These are phyloP conservation scores for Itoplectis maculator DNA, from an alignment of 2,888 invertebrate species.

Conservation along the genomic window DNA sequence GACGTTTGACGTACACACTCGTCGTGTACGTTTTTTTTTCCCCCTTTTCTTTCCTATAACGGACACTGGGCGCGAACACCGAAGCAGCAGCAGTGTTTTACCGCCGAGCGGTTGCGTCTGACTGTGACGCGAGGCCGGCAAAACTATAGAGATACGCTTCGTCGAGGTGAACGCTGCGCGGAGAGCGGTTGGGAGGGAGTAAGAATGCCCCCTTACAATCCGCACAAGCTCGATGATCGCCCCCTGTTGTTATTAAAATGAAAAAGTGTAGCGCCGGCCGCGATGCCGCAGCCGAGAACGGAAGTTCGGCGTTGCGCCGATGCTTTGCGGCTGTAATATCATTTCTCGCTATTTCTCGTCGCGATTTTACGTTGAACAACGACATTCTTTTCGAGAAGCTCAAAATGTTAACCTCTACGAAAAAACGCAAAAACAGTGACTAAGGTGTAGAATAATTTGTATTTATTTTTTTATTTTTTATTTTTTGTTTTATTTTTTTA, in stretches of 20 bases:
- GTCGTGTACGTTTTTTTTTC: conserved; percentile 10
- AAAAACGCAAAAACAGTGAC: conserved; percentile 32
- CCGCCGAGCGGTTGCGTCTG: conserved; percentile 75
- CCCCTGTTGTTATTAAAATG: conserved; percentile 44
- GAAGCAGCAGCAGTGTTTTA: conserved; percentile 63
- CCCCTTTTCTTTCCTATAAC: conserved; percentile 33
- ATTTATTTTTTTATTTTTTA: too few relatives aligned
- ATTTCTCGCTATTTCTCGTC: conserved; percentile 8
- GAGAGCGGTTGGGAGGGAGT: conserved; percentile 48
- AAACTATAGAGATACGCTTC: conserved; percentile 65
- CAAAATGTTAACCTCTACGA: not conserved
- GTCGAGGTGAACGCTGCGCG: conserved; percentile 63
- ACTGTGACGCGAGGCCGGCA: conserved; percentile 73
- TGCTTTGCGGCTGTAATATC: not conserved
- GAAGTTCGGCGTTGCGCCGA: not conserved
- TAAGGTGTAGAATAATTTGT: not conserved
- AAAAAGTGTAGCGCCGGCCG: conserved; percentile 35
- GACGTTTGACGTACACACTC: conserved; percentile 62
- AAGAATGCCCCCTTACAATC: conserved; percentile 56
- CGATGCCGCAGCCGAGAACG: not conserved
- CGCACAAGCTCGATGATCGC: conserved; percentile 58
- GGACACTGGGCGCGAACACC: conserved; percentile 25
- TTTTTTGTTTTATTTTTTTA: too few relatives aligned
- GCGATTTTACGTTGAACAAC: not conserved
- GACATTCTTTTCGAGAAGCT: too few relatives aligned